Percentiles rank a stretch among this genome's conserved stretches.
Conservation (phyloP, 2,113 vertebrate genomes). For the Rissa tridactyla region DNA sequence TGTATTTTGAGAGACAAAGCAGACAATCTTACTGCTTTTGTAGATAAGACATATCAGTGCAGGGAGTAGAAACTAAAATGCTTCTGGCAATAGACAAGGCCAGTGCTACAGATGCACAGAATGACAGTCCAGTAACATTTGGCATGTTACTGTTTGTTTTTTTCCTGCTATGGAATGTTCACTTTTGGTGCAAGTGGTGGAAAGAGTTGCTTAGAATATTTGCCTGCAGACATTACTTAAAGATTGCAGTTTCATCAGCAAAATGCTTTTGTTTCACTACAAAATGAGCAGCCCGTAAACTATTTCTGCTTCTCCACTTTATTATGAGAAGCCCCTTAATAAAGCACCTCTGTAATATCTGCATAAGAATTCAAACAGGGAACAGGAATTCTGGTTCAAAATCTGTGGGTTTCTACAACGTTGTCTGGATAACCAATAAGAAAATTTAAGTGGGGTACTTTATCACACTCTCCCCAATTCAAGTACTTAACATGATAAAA, state of each 20-base stretch:
- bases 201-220: neutral
- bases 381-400: neutral
- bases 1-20: neutral
- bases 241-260: neutral
- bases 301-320: neutral
- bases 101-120: neutral
- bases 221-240: neutral
- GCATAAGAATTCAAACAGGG: neutral
- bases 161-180: neutral
- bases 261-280: neutral
- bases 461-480: neutral
- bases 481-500: neutral
- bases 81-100: neutral
- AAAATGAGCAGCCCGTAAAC: neutral
- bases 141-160: neutral
- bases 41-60: rapidly evolving
- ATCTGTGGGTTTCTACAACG: neutral
- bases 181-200: neutral
- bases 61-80: neutral
- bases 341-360: neutral
- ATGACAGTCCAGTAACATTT: neutral
- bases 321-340: neutral
- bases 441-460: neutral
- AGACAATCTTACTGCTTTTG: neutral
- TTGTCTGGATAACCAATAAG: neutral